Base-by-base conservation (phyloP, 2,888 invertebrate genomes). In the Ecliptopera silaceata region DNA sequence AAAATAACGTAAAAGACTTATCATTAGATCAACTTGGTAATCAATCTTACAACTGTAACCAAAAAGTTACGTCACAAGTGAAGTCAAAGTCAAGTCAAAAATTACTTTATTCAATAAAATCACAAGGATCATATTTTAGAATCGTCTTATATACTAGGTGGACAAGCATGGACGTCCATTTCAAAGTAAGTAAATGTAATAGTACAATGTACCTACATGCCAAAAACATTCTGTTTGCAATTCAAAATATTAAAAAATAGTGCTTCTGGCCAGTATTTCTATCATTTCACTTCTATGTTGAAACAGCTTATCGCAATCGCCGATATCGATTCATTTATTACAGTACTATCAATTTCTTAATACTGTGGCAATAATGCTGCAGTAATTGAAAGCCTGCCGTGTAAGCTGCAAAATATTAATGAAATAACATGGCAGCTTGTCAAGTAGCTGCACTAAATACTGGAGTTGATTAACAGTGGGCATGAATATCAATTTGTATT, bases 391-490 rank as follows among this genome's bases (percentile, higher is more conserved):
- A 43, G 52, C 38, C 26, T 53, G 32, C 20, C 36, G 55, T 53
- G 56, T 57, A 64, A 61, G 59, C 65, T 31, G 13, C 18, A 38
- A 44, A n/a, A 39, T 57, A 48, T 55, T 63, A 65, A 63, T 57
- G 45, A 59, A 55, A 47, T 56, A 41, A 69, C 70, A 72, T 59
- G 70, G 65, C 68, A 60, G 49, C 49, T 22, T 64, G 65, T 71
- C 69, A 64, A 55, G 59, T 64, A 49, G 51, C 34, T 64, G 66
- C 60, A 70, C 69, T 70, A 67, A 73, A 71, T 70, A 67, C 53
- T 41, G 32, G 57, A 59, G 56, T 52, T 69, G 69, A 76, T 72
- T 71, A 64, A 68, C 68, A 66, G 56, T 56, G 54, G 17, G 18
- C 52, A 12, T 48, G 63, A 39, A 39, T 39, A 56, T 52, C 36